phyloP scores from a whole-genome alignment of 2,888 invertebrate species.

The Lasioglossum pauxillum region DNA sequence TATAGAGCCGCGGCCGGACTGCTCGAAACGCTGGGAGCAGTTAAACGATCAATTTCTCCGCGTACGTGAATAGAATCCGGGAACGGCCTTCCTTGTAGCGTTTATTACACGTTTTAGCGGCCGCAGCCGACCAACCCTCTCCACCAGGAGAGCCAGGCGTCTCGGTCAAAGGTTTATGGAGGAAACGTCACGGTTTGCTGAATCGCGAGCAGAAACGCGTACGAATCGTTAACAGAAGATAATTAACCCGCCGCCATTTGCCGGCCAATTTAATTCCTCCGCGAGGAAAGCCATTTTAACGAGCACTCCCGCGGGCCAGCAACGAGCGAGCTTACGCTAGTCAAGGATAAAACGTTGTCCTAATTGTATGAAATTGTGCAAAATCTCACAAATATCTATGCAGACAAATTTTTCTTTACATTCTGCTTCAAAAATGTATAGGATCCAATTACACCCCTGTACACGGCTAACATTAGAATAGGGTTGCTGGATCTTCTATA shows the following conservation, averaged over 20 bases:
- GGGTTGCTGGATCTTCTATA: no score
- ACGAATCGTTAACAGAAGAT: not conserved
- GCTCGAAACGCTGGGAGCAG: constrained; percentile 75
- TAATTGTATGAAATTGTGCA: not conserved
- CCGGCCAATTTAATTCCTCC: not conserved
- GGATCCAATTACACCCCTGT: no score
- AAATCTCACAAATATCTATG: no score
- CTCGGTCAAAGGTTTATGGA: constrained; percentile 6
- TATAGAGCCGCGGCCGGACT: constrained; percentile 77
- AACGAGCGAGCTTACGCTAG: not conserved
- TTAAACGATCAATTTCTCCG: constrained; percentile 71
- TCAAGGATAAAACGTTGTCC: not conserved
- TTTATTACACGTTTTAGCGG: constrained; percentile 43
- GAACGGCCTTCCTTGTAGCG: constrained; percentile 26
- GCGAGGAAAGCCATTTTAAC: not conserved
- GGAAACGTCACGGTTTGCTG: not conserved
- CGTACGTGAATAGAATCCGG: constrained; percentile 57
- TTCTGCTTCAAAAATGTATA: no score
- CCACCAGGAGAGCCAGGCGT: not conserved
- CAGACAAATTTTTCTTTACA: no score
- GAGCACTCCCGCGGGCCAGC: not conserved
- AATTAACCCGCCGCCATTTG: constrained; percentile 5
- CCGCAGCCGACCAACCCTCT: not conserved
- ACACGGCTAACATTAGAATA: no score
- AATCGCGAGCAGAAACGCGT: not conserved